These are phyloP conservation scores for Rhogogaster chlorosoma DNA, from an alignment of 2,888 invertebrate genomes.

Conservation along the genomic window DNA sequence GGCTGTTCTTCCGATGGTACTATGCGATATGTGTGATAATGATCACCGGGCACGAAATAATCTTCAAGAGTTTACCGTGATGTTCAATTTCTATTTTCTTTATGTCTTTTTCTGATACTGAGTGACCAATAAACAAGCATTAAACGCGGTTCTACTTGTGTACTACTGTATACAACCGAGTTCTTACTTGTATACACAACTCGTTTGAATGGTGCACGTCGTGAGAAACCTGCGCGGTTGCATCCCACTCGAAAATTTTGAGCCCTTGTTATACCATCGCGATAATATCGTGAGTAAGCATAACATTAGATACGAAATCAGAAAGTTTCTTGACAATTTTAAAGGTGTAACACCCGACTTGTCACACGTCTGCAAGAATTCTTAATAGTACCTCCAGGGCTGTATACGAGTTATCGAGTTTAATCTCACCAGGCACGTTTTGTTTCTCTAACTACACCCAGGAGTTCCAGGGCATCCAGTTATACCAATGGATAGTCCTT, in stretches of 20 bases:
- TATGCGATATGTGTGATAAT: background rate
- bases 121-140: constrained; percentile 34
- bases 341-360: background rate
- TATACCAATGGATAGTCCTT: constrained; percentile 3
- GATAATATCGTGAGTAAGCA: constrained; percentile 22
- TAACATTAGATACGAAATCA: constrained; percentile 9
- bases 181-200: constrained; percentile 8
- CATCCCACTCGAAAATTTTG: constrained; percentile 32
- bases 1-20: background rate
- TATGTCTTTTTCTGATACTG: background rate
- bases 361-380: background rate
- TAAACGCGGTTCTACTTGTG: constrained; percentile 3
- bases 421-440: background rate
- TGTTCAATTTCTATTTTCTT: background rate
- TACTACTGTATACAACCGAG: background rate
- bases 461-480: background rate
- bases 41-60: constrained; percentile 3
- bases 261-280: constrained; percentile 1
- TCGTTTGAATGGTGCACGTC: constrained; percentile 24
- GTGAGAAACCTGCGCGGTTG: constrained; percentile 7
- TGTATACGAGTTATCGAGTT: constrained; percentile 12
- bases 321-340: background rate
- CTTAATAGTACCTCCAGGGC: background rate
- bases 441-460: background rate
- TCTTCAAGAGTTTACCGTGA: constrained; percentile 1